Percentiles rank a stretch among this genome's conserved stretches.
phyloP scores from a whole-genome alignment of 1,140 invertebrate species.

The Tetranychus urticae region DNA sequence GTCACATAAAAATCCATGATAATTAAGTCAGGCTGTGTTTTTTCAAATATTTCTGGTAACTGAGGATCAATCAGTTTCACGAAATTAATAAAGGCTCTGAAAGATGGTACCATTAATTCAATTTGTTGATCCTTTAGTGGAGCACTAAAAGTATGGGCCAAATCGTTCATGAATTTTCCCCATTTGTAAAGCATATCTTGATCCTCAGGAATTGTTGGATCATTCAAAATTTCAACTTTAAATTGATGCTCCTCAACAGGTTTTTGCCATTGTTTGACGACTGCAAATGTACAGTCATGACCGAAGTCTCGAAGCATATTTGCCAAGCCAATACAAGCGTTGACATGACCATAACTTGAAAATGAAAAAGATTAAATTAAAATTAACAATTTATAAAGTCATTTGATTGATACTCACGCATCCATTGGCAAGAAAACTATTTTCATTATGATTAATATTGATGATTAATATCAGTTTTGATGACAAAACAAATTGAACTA shows the following conservation, averaged over 20 bases:
- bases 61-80: not conserved
- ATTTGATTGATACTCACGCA: too few relatives aligned
- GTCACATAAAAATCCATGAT: not conserved
- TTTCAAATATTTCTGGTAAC: not conserved
- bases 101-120: not conserved
- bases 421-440: too few relatives aligned
- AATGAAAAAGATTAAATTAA: too few relatives aligned
- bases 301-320: not conserved
- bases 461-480: too few relatives aligned
- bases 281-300: not conserved
- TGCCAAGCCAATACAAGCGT: not conserved
- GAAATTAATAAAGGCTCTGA: not conserved
- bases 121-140: not conserved
- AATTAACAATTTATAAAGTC: too few relatives aligned
- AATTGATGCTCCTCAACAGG: constrained; percentile 19
- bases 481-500: too few relatives aligned
- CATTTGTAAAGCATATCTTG: not conserved
- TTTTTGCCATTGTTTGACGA: not conserved
- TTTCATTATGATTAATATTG: too few relatives aligned
- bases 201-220: constrained; percentile 3
- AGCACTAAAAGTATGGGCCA: not conserved
- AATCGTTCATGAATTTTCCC: not conserved
- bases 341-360: not conserved
- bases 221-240: constrained; percentile 23
- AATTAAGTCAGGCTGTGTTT: not conserved